Evolutionary conservation across 2,888 invertebrate species (phyloP), one percentile per base, ranked within the genome.

Genomic region (Acanthosepion esculentum): DNA sequence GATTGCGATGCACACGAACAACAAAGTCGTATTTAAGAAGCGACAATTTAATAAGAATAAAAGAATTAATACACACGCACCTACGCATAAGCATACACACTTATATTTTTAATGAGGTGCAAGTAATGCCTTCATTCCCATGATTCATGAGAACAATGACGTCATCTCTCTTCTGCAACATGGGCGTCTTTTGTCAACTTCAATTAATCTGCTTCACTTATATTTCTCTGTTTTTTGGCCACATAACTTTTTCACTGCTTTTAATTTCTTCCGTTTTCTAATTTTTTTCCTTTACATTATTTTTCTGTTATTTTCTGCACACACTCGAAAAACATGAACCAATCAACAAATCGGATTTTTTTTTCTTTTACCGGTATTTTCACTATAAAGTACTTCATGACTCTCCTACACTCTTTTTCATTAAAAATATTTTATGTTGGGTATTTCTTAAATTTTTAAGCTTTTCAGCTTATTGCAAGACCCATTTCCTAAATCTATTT

Each of bases 371-470:
- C n/a, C n/a, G 33, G n/a, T 78, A 78, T 78, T 78, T 12, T 78
- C n/a, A 78, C n/a, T 78, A 78, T n/a, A n/a, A 78, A n/a, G 78
- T 78, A 78, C 78, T 78, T 78, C 78, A n/a, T 78, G 15, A 78
- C n/a, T 78, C n/a, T 78, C 78, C 12, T 10, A n/a, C n/a, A 33
- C n/a, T 78, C 78, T 33, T 78, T 78, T n/a, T n/a, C 78, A n/a
- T 78, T 10, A 78, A 15, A 64, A 15, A 15, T 15, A 15, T 78
- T 78, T 78, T 33, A 23, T 59, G 7, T 20, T 59, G 59, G n/a
- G 78, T 78, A 15, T 78, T 78, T 15, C 5, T 33, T 12, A 15
- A n/a, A 12, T 78, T 8, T 64, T 26, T 26, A 41, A 26, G 29
- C 23, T 64, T 23, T 12, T n/a, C 78, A 33, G n/a, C n/a, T 78